These are phyloP conservation scores for Neomorphus geoffroyi DNA, from an alignment of 2,797 vertebrate genomes.

Conservation along the genomic window DNA sequence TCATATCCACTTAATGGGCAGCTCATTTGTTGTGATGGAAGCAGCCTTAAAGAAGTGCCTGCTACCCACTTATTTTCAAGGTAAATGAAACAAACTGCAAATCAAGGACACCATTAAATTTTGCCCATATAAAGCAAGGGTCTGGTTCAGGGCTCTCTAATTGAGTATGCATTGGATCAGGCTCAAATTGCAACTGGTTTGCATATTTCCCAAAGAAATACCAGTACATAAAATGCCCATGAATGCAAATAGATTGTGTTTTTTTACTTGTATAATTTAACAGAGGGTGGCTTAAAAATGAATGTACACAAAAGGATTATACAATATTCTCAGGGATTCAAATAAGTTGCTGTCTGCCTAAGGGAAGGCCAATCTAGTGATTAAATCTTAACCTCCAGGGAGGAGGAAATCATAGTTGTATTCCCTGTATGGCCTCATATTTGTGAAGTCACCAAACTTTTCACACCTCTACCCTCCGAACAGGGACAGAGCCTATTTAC, in stretches of 20 bases:
- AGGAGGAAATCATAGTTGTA: slow-evolving; percentile 40
- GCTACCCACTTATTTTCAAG: slow-evolving; percentile 54
- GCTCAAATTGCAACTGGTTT: slow-evolving; percentile 42
- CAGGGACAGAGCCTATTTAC: neutral
- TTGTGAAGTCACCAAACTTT: slow-evolving; percentile 22
- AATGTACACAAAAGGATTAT: slow-evolving; percentile 63
- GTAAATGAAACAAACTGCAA: slow-evolving; percentile 50
- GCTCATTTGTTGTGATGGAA: slow-evolving; percentile 33
- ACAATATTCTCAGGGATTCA: slow-evolving; percentile 61
- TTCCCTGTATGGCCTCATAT: neutral
- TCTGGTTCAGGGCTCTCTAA: slow-evolving; percentile 19
- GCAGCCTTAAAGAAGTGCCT: slow-evolving; percentile 14
- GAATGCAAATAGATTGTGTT: slow-evolving; percentile 40
- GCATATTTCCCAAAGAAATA: slow-evolving; percentile 55
- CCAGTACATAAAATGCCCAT: slow-evolving; percentile 14
- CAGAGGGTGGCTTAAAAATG: slow-evolving; percentile 54
- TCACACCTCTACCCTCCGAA: neutral
- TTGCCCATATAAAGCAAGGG: neutral
- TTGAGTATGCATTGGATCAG: slow-evolving; percentile 3
- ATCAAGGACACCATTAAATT: slow-evolving; percentile 17
- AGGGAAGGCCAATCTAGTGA: neutral
- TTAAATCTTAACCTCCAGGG: slow-evolving; percentile 23
- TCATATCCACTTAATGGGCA: slow-evolving; percentile 18
- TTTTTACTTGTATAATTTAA: slow-evolving; percentile 49
- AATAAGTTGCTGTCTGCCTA: slow-evolving; percentile 9